Percentiles rank a stretch among this genome's conserved stretches.
These are phyloP conservation scores for Coreoperca whiteheadi DNA, from an alignment of 2,113 vertebrate species.

Conservation along the genomic window DNA sequence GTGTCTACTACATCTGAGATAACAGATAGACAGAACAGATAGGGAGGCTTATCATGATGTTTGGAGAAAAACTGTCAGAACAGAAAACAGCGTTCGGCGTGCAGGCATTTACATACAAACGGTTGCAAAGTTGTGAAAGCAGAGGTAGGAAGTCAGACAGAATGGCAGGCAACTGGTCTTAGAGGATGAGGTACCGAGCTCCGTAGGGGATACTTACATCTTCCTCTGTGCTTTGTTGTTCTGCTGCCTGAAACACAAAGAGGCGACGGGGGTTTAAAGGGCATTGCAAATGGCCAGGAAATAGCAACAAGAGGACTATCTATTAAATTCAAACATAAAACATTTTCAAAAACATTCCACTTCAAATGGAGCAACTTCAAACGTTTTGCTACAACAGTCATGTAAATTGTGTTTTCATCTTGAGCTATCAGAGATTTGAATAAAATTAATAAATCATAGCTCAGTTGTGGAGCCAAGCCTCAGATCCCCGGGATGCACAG, in stretches of 20 bases:
- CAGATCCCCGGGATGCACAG: constrained; percentile 26
- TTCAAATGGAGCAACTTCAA: constrained; percentile 47
- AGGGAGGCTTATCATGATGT: constrained; percentile 47
- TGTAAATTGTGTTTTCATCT: constrained; percentile 56
- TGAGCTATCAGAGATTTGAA: constrained; percentile 42
- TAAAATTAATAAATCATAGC: constrained; percentile 62
- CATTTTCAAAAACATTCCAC: constrained; percentile 34
- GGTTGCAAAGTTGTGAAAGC: constrained; percentile 45
- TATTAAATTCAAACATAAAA: constrained; percentile 29
- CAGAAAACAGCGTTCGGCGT: background rate
- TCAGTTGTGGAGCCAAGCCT: constrained; percentile 16
- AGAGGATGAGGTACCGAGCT: constrained; percentile 15
- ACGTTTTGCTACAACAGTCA: constrained; percentile 48
- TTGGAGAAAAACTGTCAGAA: background rate
- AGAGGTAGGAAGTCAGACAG: constrained; percentile 8
- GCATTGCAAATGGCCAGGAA: constrained; percentile 26
- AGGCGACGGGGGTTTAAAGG: constrained; percentile 25
- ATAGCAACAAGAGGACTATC: constrained; percentile 25
- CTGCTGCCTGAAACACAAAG: constrained; percentile 82
- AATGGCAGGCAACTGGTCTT: constrained; percentile 16
- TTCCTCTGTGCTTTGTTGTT: constrained; percentile 85
- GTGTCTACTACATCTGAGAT: constrained; percentile 61
- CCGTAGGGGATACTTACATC: constrained; percentile 80
- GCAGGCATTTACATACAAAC: constrained; percentile 50
- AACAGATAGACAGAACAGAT: constrained; percentile 47